Conservation (phyloP, 2,797 vertebrate species). For the Enoplosus armatus region DNA sequence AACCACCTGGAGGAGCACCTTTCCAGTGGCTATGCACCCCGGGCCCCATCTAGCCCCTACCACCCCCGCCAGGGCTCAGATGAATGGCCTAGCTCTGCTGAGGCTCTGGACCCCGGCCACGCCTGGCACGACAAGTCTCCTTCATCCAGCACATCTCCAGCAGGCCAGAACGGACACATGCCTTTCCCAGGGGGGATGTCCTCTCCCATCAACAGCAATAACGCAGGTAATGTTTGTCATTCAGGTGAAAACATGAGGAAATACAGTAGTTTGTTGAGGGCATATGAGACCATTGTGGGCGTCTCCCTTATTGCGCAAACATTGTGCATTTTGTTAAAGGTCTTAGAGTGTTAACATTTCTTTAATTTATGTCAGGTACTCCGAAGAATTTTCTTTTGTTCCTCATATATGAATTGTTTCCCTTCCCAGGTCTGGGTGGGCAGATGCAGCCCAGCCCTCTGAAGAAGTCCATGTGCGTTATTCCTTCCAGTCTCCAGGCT, state of each 20-base stretch:
- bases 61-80: slow-evolving; percentile 92
- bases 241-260: slow-evolving; percentile 1
- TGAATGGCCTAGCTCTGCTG: slow-evolving; percentile 90
- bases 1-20: slow-evolving; percentile 96
- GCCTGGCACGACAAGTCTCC: slow-evolving; percentile 91
- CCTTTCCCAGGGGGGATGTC: slow-evolving; percentile 89
- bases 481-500: slow-evolving; percentile 88
- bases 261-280: neutral
- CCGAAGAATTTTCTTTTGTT: neutral
- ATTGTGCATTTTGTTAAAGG: neutral
- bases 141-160: slow-evolving; percentile 83
- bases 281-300: neutral
- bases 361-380: neutral
- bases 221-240: slow-evolving; percentile 81
- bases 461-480: slow-evolving; percentile 92
- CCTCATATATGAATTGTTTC: slow-evolving; percentile 29
- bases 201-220: slow-evolving; percentile 90
- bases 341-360: neutral
- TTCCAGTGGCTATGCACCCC: slow-evolving; percentile 86
- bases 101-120: slow-evolving; percentile 87
- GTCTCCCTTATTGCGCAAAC: neutral
- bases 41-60: slow-evolving; percentile 85
- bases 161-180: slow-evolving; percentile 93
- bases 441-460: slow-evolving; percentile 92
- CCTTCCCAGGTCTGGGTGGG: slow-evolving; percentile 86